Evolutionary conservation across 2,888 invertebrate species (phyloP).

Genomic region (Dryomyza anilis): DNA sequence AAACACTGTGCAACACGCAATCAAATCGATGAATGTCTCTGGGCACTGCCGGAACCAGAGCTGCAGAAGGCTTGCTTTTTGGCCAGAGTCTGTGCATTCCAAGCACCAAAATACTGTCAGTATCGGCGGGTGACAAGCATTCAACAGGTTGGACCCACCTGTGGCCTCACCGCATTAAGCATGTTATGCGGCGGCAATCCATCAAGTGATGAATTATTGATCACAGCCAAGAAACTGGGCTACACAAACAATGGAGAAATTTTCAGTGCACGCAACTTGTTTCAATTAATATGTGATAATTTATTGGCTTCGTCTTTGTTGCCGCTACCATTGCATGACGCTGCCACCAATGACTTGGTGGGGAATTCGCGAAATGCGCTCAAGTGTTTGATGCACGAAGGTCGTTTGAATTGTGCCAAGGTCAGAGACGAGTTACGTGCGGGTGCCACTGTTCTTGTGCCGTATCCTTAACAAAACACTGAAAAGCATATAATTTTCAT

Average conservation of each 20-base stretch:
- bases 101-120: conserved; percentile 63
- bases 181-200: conserved; percentile 73
- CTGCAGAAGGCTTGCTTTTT: conserved; percentile 66
- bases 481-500: not conserved
- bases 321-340: conserved; percentile 12
- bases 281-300: conserved; percentile 56
- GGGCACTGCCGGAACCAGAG: conserved; percentile 67
- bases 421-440: conserved; percentile 58
- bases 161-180: conserved; percentile 85
- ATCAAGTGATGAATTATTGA: conserved; percentile 66
- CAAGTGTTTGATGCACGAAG: conserved; percentile 55
- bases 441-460: conserved; percentile 62
- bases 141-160: conserved; percentile 70
- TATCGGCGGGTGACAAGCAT: conserved; percentile 57
- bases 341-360: not conserved
- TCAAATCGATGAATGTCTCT: conserved; percentile 61
- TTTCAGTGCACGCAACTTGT: conserved; percentile 78
- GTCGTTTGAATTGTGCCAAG: conserved; percentile 57
- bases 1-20: not conserved
- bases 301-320: no score
- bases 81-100: conserved; percentile 63
- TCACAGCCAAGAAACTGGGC: conserved; percentile 68
- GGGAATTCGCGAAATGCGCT: conserved; percentile 20
- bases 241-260: conserved; percentile 88
- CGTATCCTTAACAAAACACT: conserved; percentile 63